Percentiles rank a stretch among this genome's conserved stretches.
phyloP scores from a whole-genome alignment of 1,140 invertebrate genomes.

The Drosophila nigrodunni region DNA sequence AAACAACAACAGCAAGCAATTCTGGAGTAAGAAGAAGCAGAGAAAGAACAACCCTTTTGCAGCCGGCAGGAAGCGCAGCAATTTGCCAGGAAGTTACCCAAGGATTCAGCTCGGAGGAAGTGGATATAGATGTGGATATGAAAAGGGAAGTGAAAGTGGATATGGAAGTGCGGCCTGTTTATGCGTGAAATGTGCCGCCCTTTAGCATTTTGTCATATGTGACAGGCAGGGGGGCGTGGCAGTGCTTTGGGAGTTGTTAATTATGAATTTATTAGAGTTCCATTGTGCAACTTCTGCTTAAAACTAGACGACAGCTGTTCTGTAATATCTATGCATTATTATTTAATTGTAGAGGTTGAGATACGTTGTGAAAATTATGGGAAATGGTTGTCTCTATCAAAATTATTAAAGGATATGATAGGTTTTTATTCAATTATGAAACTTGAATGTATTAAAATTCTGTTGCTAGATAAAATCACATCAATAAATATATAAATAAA shows the following conservation, averaged over 20 bases:
- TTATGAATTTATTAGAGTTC: constrained; percentile 60
- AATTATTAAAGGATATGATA: too few relatives aligned
- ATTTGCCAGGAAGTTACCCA: constrained; percentile 17
- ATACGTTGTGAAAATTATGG: too few relatives aligned
- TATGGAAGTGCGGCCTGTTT: constrained; percentile 60
- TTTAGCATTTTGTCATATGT: constrained; percentile 68
- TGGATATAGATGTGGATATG: constrained; percentile 26
- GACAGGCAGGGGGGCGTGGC: background rate
- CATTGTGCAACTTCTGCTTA: constrained; percentile 34
- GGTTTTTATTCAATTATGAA: too few relatives aligned
- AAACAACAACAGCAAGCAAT: background rate
- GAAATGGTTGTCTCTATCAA: too few relatives aligned
- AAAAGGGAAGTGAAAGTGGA: constrained; percentile 20
- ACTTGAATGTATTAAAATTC: too few relatives aligned
- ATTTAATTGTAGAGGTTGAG: background rate
- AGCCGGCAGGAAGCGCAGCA: constrained; percentile 10
- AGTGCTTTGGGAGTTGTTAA: constrained; percentile 27
- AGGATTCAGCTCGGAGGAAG: constrained; percentile 35
- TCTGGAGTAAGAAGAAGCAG: background rate
- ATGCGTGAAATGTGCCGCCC: constrained; percentile 71
- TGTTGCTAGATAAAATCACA: too few relatives aligned
- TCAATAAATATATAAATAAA: too few relatives aligned
- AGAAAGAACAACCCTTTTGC: constrained; percentile 29
- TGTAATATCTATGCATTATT: background rate
- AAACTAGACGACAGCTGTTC: constrained; percentile 19